Evolutionary conservation across 2,797 vertebrate species (phyloP).

Genomic region (Falco novaeseelandiae): DNA sequence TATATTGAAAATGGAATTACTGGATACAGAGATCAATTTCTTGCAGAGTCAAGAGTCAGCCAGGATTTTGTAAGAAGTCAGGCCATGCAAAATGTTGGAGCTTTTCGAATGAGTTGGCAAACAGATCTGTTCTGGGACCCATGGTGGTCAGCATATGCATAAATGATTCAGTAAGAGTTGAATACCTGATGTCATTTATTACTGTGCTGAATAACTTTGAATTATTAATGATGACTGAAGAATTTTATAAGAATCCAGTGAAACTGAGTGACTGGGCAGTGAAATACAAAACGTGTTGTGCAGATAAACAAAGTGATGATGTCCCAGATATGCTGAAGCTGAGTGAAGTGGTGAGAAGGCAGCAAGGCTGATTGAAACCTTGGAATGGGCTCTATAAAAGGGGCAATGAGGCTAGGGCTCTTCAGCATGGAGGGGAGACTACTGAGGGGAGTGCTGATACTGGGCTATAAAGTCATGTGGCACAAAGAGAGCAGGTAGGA

Average conservation of each 20-base stretch:
- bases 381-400: neutral
- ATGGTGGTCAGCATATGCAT: neutral
- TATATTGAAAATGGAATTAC: neutral
- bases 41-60: neutral
- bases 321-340: neutral
- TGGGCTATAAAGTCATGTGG: accelerated
- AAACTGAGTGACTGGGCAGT: neutral
- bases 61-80: neutral
- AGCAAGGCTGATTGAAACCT: neutral
- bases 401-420: neutral
- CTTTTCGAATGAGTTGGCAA: neutral
- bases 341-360: neutral
- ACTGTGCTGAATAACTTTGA: neutral
- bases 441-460: no score
- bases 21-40: neutral
- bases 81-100: neutral
- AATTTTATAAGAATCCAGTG: neutral
- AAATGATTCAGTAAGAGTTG: neutral
- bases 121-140: neutral
- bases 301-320: no score
- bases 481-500: neutral
- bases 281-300: neutral
- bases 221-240: neutral
- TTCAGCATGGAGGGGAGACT: neutral
- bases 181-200: neutral